phyloP scores from a whole-genome alignment of 2,113 vertebrate species.

The Oreochromis niloticus region DNA sequence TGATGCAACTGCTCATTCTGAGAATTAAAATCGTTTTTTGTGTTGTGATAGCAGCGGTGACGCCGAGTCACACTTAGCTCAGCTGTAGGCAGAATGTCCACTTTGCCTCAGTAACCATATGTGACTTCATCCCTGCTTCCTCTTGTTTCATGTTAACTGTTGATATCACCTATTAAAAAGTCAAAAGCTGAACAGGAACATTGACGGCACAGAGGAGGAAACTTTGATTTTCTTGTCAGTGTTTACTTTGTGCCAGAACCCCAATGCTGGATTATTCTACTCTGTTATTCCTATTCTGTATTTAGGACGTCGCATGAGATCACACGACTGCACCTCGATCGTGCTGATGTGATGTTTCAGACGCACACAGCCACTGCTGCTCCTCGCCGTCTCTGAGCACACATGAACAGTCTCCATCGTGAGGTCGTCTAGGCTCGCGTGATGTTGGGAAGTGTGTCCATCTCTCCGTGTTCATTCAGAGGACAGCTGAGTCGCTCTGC shows the following conservation, averaged over 20 bases:
- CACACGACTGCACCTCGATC: neutral
- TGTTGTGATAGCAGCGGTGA: neutral
- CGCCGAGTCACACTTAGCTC: neutral
- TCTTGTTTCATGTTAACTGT: neutral
- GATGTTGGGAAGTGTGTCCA: neutral
- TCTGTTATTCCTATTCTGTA: neutral
- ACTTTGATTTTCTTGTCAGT: neutral
- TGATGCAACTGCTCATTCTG: neutral
- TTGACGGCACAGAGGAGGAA: neutral
- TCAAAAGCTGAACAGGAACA: neutral
- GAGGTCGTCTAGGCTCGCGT: neutral
- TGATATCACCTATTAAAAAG: neutral
- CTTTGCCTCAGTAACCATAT: neutral
- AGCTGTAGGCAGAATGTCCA: neutral
- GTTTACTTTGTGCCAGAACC: neutral
- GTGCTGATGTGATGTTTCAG: neutral
- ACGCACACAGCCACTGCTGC: neutral
- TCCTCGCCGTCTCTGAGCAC: neutral
- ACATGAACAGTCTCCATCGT: neutral
- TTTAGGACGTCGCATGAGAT: neutral
- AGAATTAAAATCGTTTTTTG: accelerated
- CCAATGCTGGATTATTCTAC: neutral
- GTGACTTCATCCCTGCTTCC: neutral
- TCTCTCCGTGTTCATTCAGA: neutral
- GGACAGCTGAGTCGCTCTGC: neutral